Evolutionary conservation across 2,113 vertebrate genomes (phyloP).

Genomic region (Epinephelus lanceolatus): DNA sequence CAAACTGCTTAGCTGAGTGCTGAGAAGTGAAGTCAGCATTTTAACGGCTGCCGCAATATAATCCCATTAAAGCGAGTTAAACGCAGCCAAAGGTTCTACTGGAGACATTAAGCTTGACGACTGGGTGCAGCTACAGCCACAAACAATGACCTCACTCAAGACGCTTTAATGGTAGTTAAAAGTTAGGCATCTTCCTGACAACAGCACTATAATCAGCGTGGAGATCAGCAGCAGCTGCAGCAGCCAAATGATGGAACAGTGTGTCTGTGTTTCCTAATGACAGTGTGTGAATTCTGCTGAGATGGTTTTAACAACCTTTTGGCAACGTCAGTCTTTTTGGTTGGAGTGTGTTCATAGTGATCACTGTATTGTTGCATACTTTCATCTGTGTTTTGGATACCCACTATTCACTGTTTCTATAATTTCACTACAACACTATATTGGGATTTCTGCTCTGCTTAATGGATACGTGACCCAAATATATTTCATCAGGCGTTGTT

Average conservation of each 20-base stretch:
- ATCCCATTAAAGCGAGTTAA: conserved; percentile 52
- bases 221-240: conserved; percentile 6
- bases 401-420: not conserved
- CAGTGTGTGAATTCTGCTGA: not conserved
- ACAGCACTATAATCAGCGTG: not conserved
- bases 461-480: not conserved
- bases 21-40: conserved; percentile 51
- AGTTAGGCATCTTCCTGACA: conserved; percentile 20
- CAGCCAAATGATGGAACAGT: not conserved
- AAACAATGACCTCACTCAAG: conserved; percentile 41
- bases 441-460: not conserved
- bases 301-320: not conserved
- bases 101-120: conserved; percentile 1
- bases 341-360: not conserved
- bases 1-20: conserved; percentile 26
- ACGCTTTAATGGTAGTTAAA: conserved; percentile 1
- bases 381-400: not conserved
- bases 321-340: not conserved
- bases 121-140: conserved; percentile 23
- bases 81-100: conserved; percentile 33
- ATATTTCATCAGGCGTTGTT: not conserved
- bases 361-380: not conserved
- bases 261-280: not conserved
- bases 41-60: conserved; percentile 32
- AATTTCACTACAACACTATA: not conserved